Evolutionary conservation across 2,888 invertebrate genomes (phyloP).

Genomic region (Calameuta pallipes): DNA sequence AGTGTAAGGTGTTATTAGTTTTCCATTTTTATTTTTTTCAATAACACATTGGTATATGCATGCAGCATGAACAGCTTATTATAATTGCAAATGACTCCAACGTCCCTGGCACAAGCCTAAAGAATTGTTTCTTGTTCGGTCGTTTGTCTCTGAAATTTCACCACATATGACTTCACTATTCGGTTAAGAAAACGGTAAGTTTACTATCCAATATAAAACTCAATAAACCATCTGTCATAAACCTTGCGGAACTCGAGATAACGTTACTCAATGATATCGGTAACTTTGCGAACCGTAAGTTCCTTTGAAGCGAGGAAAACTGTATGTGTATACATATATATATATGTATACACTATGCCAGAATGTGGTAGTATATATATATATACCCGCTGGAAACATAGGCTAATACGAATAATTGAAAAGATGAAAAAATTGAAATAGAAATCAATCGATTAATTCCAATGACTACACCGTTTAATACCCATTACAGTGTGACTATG

Average conservation of each 20-base stretch:
- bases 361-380: too few species aligned
- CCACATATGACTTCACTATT: not conserved
- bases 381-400: not conserved
- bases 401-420: not conserved
- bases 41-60: not conserved
- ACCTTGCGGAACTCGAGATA: not conserved
- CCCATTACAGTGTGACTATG: not conserved
- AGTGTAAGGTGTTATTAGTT: not conserved
- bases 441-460: not conserved
- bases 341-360: too few species aligned
- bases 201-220: not conserved
- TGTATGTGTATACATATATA: not conserved
- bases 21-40: not conserved
- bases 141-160: not conserved
- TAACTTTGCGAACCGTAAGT: not conserved
- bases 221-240: not conserved
- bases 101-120: slow-evolving; percentile 4
- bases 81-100: slow-evolving; percentile 39
- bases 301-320: not conserved
- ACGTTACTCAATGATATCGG: not conserved
- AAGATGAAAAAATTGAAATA: not conserved
- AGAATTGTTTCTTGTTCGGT: not conserved
- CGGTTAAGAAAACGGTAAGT: not conserved
- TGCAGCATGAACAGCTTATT: slow-evolving; percentile 22
- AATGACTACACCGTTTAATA: not conserved